Evolutionary conservation across 23 tunicate genomes (phyloP), one percentile per base, ranked within the genome.

Genomic region (Trididemnum nubilum): DNA sequence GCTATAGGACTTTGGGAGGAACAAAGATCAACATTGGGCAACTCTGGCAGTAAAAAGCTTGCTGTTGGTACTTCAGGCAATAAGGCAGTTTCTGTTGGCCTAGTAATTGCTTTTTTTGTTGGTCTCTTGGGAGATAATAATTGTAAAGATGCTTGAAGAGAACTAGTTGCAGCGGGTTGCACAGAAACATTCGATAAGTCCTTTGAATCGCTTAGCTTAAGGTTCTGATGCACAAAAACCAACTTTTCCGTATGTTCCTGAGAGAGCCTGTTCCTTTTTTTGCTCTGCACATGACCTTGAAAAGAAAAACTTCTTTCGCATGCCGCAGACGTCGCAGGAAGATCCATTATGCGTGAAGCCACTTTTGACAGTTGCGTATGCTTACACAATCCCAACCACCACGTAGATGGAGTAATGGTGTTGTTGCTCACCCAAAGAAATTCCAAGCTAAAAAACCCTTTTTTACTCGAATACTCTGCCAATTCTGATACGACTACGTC

Each of bases 161-260:
- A n/a, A n/a, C n/a, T n/a, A n/a, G n/a, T n/a, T n/a, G n/a, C n/a
- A n/a, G n/a, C n/a, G n/a, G n/a, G n/a, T n/a, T n/a, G n/a, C n/a
- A n/a, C n/a, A n/a, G n/a, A n/a, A n/a, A n/a, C n/a, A n/a, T n/a
- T n/a, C n/a, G n/a, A n/a, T n/a, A n/a, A n/a, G n/a, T n/a, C n/a
- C n/a, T n/a, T n/a, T n/a, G n/a, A n/a, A n/a, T n/a, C n/a, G n/a
- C n/a, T 44, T 44, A 44, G 54, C 54, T 61, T 61, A 4, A 61
- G 67, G 29, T 61, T 61, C 5, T 61, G 67, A 24, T 61, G 26
- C 5, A 61, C 67, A 61, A 61, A 61, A 61, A 61, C 67, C n/a
- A 61, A n/a, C 29, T 24, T 61, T 61, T 61, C 29, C 26, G 26
- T 24, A 61, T 61, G 67, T 61, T 61, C 67, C 18, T 61, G 26